A percentile compares a stretch with the other conserved stretches of the same genome.
Conservation (phyloP, 2,888 invertebrate species). For the Leucania comma region DNA sequence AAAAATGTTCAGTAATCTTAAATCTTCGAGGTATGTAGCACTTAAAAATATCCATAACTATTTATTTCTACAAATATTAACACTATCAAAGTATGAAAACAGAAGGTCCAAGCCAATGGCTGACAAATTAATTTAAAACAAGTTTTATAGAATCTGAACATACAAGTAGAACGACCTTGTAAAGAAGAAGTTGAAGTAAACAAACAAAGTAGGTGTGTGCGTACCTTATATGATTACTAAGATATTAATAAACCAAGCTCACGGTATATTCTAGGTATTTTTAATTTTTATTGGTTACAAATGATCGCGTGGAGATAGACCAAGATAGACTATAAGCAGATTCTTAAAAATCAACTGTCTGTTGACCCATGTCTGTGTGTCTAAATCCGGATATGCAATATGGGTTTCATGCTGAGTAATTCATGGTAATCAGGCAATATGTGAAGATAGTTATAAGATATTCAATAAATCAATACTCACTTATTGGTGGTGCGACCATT, state of each 20-base stretch:
- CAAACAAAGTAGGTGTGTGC: slow-evolving; percentile 28
- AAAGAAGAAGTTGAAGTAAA: slow-evolving; percentile 32
- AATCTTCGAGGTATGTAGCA: too few relatives aligned
- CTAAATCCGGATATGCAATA: neutral
- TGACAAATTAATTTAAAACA: neutral
- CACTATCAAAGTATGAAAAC: neutral
- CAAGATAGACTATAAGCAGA: too few relatives aligned
- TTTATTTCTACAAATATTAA: neutral
- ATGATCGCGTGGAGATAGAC: too few relatives aligned
- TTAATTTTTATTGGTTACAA: neutral
- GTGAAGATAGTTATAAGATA: too few relatives aligned
- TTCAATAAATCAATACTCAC: slow-evolving; percentile 79
- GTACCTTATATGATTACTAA: neutral
- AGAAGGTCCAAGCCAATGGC: neutral
- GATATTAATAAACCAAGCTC: slow-evolving; percentile 14
- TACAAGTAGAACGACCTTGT: slow-evolving; percentile 27
- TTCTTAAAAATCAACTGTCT: too few relatives aligned
- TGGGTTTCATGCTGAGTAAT: too few relatives aligned
- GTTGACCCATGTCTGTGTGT: neutral
- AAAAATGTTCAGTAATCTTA: too few relatives aligned
- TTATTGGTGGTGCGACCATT: slow-evolving; percentile 94
- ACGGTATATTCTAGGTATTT: neutral
- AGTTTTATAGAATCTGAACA: slow-evolving; percentile 26
- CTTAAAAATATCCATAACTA: neutral
- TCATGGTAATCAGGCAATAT: too few relatives aligned